These are phyloP conservation scores for Arenicola marina DNA, from an alignment of 2,888 invertebrate genomes.

Conservation along the genomic window DNA sequence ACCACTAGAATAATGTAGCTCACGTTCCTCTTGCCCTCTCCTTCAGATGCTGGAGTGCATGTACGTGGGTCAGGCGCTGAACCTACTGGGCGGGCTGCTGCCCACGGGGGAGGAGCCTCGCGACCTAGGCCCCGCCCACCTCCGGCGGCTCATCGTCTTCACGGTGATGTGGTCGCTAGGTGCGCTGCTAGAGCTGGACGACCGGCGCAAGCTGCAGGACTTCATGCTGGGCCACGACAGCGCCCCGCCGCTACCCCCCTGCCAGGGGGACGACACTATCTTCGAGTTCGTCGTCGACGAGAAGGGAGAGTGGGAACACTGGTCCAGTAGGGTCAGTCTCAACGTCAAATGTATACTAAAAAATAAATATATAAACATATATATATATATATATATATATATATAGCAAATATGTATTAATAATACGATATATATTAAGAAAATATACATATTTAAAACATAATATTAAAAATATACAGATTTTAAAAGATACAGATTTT, in stretches of 20 bases:
- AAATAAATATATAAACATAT: too few relatives aligned
- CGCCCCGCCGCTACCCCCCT: constrained; percentile 44
- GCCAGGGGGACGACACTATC: constrained; percentile 57
- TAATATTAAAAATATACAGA: too few relatives aligned
- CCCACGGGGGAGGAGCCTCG: constrained; percentile 67
- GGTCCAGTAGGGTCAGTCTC: constrained; percentile 85
- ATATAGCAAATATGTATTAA: too few relatives aligned
- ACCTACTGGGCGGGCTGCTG: constrained; percentile 81
- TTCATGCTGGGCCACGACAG: not conserved
- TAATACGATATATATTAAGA: too few relatives aligned
- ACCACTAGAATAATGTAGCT: not conserved
- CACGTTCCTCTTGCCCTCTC: not conserved
- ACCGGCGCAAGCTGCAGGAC: constrained; percentile 73
- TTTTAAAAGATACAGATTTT: too few relatives aligned
- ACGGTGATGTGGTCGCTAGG: constrained; percentile 90
- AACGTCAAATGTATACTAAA: too few relatives aligned
- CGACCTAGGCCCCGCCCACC: constrained; percentile 63
- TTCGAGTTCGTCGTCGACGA: constrained; percentile 59
- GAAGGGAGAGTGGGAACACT: constrained; percentile 76
- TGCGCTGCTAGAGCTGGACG: constrained; percentile 81
- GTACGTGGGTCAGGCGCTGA: constrained; percentile 73
- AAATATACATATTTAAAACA: too few relatives aligned
- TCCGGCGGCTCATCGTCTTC: constrained; percentile 85
- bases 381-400: too few relatives aligned
- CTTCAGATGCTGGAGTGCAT: constrained; percentile 83